Conservation (phyloP, 2,113 vertebrate species). For the Ptyas mucosa region DNA sequence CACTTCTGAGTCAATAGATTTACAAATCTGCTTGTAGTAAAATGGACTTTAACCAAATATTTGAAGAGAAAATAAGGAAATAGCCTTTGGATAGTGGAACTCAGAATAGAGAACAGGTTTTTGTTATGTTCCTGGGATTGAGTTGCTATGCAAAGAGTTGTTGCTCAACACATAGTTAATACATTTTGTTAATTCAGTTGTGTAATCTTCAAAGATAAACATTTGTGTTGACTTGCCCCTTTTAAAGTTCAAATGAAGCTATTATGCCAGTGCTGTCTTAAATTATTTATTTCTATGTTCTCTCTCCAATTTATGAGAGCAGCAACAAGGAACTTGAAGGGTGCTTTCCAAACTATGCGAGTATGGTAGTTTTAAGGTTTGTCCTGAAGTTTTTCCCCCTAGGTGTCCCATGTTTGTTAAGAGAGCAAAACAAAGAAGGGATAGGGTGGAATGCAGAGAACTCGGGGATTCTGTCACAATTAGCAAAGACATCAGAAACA, state of each 20-base stretch:
- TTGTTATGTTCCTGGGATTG: background rate
- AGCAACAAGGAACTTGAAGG: background rate
- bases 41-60: background rate
- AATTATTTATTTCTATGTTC: background rate
- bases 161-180: background rate
- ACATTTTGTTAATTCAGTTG: background rate
- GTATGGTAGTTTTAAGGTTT: background rate
- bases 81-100: too few species aligned
- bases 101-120: background rate
- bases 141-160: conserved; percentile 2
- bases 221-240: background rate
- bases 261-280: background rate
- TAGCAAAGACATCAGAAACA: background rate
- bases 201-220: background rate
- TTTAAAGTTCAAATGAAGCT: background rate
- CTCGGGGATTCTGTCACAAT: background rate
- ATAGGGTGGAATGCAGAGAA: background rate
- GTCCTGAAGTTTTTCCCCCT: background rate
- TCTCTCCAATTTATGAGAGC: background rate
- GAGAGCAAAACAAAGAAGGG: background rate
- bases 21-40: background rate
- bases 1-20: background rate
- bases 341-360: background rate
- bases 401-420: background rate
- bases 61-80: background rate